Percentiles rank a stretch among this genome's conserved stretches.
Conservation (phyloP, 2,797 vertebrate genomes). For the Halcyon chelicuti region DNA sequence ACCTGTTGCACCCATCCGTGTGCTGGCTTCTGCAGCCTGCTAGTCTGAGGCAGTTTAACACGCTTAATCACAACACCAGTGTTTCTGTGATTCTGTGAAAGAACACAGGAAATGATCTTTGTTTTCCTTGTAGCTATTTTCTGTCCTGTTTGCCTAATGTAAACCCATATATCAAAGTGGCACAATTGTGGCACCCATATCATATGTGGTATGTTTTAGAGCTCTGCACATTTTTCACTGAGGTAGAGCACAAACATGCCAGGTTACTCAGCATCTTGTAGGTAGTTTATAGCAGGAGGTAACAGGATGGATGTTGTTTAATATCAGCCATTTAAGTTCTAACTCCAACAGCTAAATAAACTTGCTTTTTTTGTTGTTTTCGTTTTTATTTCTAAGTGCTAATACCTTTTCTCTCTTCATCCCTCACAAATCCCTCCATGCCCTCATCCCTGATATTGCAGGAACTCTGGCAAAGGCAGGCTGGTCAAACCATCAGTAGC, state of each 20-base stretch:
- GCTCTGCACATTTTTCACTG: not conserved
- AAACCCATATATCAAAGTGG: slow-evolving; percentile 18
- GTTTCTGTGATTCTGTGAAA: not conserved
- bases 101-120: not conserved
- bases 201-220: not conserved
- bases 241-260: not conserved
- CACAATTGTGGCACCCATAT: not conserved
- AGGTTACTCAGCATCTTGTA: not conserved
- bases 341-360: not conserved
- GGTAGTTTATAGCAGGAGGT: not conserved
- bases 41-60: not conserved
- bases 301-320: not conserved
- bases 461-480: not conserved
- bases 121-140: slow-evolving; percentile 11
- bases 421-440: not conserved
- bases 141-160: not conserved
- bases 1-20: not conserved
- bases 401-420: not conserved
- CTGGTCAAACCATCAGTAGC: not conserved
- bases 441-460: not conserved
- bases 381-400: not conserved
- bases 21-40: not conserved
- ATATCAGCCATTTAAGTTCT: not conserved
- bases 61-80: not conserved
- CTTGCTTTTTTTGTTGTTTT: not conserved